phyloP scores from a whole-genome alignment of 2,888 invertebrate species.

The Dasysyrphus albostriatus region DNA sequence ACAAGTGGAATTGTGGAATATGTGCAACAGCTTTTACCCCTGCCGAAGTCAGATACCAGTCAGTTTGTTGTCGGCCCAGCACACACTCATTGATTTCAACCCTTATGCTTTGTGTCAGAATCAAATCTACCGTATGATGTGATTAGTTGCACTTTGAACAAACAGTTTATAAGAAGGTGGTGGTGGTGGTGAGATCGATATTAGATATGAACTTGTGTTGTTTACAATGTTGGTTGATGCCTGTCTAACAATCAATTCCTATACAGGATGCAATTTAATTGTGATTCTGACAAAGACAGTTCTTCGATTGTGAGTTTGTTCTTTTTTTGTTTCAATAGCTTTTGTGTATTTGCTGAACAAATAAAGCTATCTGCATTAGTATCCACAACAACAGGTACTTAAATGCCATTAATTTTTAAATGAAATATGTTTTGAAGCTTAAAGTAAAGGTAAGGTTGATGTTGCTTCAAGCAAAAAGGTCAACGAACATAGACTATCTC shows the following conservation, averaged over 20 bases:
- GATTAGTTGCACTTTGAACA: constrained; percentile 59
- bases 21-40: constrained; percentile 60
- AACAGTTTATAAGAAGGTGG: constrained; percentile 41
- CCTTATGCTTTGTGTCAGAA: constrained; percentile 60
- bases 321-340: background rate
- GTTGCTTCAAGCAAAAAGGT: no score
- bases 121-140: constrained; percentile 67
- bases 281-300: background rate
- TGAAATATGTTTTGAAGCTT: background rate
- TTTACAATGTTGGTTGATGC: background rate
- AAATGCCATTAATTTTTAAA: background rate
- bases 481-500: no score
- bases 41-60: background rate
- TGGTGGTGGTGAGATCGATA: background rate
- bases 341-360: background rate
- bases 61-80: background rate
- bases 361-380: background rate
- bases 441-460: no score
- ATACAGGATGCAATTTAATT: background rate
- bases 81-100: constrained; percentile 4
- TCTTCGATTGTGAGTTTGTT: background rate
- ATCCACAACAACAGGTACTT: background rate
- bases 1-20: constrained; percentile 33
- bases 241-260: background rate
- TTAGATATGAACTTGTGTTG: background rate